These are phyloP conservation scores for Rousettus madagascariensis DNA, from an alignment of 2,797 vertebrate species.

Conservation along the genomic window DNA sequence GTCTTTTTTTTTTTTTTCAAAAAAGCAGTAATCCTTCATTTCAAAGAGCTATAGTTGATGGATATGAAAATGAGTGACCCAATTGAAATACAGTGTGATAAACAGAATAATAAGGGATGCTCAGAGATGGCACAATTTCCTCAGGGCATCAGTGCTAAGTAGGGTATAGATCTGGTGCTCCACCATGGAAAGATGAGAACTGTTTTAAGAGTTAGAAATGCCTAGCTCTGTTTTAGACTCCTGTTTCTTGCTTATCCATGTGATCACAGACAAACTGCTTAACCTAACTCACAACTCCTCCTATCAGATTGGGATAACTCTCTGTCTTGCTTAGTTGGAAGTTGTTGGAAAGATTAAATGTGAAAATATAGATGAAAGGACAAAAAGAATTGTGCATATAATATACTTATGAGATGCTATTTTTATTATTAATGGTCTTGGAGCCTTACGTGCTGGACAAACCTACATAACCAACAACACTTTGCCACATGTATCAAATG, in stretches of 20 bases:
- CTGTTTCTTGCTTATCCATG: neutral
- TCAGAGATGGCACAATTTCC: neutral
- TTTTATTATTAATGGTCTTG: conserved; percentile 12
- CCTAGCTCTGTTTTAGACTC: neutral
- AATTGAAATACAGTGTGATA: neutral
- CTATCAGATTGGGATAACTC: neutral
- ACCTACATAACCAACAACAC: neutral
- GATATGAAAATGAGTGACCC: neutral
- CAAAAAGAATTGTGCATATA: neutral
- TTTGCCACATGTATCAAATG: neutral
- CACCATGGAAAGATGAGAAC: neutral
- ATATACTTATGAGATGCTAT: neutral
- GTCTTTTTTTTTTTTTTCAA: neutral
- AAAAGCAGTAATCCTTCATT: neutral
- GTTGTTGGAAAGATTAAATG: neutral
- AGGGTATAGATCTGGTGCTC: neutral
- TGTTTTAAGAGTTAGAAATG: neutral
- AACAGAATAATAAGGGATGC: neutral
- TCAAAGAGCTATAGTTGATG: neutral
- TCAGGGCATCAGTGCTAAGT: neutral
- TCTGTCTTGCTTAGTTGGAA: neutral
- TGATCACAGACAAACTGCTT: neutral
- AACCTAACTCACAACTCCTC: neutral
- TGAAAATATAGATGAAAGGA: neutral
- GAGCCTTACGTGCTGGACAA: neutral